Evolutionary conservation across 2,113 vertebrate species (phyloP), one percentile per base, ranked within the genome.

Genomic region (Eulemur rufifrons): DNA sequence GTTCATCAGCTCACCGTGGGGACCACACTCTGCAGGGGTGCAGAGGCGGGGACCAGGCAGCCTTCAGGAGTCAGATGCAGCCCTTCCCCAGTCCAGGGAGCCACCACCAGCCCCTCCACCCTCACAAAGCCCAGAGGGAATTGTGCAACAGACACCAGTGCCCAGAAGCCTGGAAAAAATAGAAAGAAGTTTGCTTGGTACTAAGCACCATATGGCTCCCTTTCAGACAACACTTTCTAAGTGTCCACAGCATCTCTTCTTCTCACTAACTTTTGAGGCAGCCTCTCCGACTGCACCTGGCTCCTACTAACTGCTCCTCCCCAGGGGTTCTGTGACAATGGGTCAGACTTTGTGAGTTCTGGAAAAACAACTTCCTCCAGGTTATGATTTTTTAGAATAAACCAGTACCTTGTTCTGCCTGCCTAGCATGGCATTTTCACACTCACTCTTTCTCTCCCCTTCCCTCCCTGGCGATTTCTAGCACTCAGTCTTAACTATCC

Each of bases 121-220:
- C 77, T 74, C 23, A 37, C 81, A 54, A 63, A 42, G 9, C 54
- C 85, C 76, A 3, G 39, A 2, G 42, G 56, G 29, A 17, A 88
- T 47, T 32, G 23, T 42, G 27, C 50, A 52, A 29, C 77, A 93
- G 81, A 68, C 39, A 34, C 42, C 56, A 3, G 13, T 63, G 23
- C 59, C 37, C 47, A 93, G 91, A 66, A 63, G n/a, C 56, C 63
- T 6, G 39, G 10, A 89, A 73, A 71, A 85, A 80, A 88, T 8
- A 80, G 27, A 91, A 64, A 88, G 47, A 59, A 23, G 50, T 73
- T 91, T 82, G 5, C 73, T 82, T 73, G 73, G 63, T 84, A n/a
- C 74, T 37, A 34, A 92, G 76, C 78, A 84, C 78, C 93, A 97
- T 95, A 93, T 97, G 95, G 83, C 76, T 93, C 59, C 88, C 83